phyloP scores from a whole-genome alignment of 2,888 invertebrate species.

The Meteorus colon region DNA sequence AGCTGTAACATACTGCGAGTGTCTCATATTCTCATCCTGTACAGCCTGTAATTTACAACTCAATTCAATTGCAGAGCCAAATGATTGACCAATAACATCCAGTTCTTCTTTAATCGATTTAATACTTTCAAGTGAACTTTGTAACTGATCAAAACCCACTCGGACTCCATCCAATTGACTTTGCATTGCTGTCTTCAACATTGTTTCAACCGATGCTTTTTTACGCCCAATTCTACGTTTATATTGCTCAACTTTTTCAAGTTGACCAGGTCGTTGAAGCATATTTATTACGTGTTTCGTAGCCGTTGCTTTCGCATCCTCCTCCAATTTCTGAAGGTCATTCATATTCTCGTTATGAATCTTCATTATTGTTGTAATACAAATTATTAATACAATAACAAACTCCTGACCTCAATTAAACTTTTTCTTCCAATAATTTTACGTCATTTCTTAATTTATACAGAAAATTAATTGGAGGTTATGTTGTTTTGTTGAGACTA shows the following conservation, averaged over 20 bases:
- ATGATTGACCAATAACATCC: slow-evolving; percentile 79
- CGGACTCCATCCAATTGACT: slow-evolving; percentile 97
- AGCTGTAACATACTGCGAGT: slow-evolving; percentile 98
- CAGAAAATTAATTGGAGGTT: too few species aligned
- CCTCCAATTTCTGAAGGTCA: slow-evolving; percentile 79
- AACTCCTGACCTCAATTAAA: background rate
- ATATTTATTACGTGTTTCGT: slow-evolving; percentile 92
- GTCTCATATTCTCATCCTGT: slow-evolving; percentile 92
- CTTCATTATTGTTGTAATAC: background rate
- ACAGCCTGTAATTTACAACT: slow-evolving; percentile 88
- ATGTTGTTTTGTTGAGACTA: too few species aligned
- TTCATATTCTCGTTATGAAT: slow-evolving; percentile 52
- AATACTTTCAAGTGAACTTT: slow-evolving; percentile 89
- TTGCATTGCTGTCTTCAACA: slow-evolving; percentile 98
- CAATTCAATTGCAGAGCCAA: slow-evolving; percentile 85
- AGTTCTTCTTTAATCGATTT: slow-evolving; percentile 76
- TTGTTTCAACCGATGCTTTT: slow-evolving; percentile 93
- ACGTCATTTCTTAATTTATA: background rate
- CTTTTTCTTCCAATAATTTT: background rate
- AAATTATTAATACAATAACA: background rate
- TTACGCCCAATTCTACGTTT: slow-evolving; percentile 84
- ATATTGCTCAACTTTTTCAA: slow-evolving; percentile 92
- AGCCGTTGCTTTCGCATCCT: slow-evolving; percentile 85
- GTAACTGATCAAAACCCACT: slow-evolving; percentile 92
- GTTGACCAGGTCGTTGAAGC: slow-evolving; percentile 94